Evolutionary conservation across 1,140 invertebrate species (phyloP).

Genomic region (Penaeus chinensis): DNA sequence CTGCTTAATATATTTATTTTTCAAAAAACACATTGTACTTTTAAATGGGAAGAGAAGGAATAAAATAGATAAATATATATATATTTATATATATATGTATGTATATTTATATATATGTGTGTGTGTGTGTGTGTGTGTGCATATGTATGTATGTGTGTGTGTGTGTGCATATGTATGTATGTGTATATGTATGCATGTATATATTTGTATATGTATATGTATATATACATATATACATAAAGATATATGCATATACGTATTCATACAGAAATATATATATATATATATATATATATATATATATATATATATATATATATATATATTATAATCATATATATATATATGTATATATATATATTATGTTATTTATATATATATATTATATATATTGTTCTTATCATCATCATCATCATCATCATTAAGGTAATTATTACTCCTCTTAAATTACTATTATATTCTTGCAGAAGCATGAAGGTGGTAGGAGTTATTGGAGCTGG

Average conservation of each 20-base stretch:
- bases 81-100: conserved; percentile 11
- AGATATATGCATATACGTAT: conserved; percentile 18
- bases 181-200: conserved; percentile 18
- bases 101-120: background rate
- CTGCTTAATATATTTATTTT: no score
- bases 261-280: conserved; percentile 9
- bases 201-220: conserved; percentile 23
- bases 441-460: background rate
- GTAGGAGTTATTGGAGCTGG: conserved; percentile 63
- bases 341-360: no score
- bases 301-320: conserved; percentile 16
- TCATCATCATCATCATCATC: no score
- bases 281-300: conserved; percentile 24
- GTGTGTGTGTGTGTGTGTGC: conserved; percentile 3
- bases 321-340: no score
- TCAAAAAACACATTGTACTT: no score
- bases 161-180: no score
- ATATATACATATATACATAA: conserved; percentile 23
- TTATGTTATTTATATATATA: no score
- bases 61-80: background rate
- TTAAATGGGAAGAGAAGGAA: background rate
- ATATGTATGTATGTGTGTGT: no score
- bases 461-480: conserved; percentile 51
- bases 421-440: background rate
- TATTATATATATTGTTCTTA: no score